phyloP scores from a whole-genome alignment of 2,888 invertebrate species.

The Ernsta delagoae region DNA sequence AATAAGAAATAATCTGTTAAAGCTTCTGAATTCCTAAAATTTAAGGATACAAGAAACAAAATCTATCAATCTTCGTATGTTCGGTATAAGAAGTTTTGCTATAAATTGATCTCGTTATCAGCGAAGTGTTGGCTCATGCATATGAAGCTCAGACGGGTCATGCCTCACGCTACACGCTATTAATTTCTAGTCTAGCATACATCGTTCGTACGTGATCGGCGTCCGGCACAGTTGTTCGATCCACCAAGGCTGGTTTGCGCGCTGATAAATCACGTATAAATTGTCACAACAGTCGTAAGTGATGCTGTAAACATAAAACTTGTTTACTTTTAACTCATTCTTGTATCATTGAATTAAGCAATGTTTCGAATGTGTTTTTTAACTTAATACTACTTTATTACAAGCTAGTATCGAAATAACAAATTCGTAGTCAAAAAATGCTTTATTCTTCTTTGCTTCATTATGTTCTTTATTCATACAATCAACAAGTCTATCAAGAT shows the following conservation, averaged over 20 bases:
- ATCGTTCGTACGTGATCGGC: constrained; percentile 32
- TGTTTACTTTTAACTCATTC: constrained; percentile 9
- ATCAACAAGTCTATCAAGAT: background rate
- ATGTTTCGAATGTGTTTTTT: background rate
- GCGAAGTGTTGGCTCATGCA: constrained; percentile 30
- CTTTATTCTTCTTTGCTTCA: background rate
- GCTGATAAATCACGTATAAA: constrained; percentile 48
- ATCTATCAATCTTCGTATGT: background rate
- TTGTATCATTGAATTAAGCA: background rate
- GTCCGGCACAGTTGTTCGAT: constrained; percentile 25
- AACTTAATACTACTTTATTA: too few species aligned
- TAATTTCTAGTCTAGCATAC: constrained; percentile 36
- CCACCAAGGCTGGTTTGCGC: constrained; percentile 39
- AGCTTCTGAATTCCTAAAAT: background rate
- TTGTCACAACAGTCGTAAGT: constrained; percentile 42
- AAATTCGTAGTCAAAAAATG: too few species aligned
- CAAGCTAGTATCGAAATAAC: too few species aligned
- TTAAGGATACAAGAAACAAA: background rate
- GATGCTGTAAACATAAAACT: constrained; percentile 35
- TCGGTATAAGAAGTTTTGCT: constrained; percentile 19
- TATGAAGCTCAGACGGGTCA: constrained; percentile 32
- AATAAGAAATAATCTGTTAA: background rate
- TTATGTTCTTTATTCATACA: background rate
- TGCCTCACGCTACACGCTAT: constrained; percentile 32
- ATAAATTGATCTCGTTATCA: constrained; percentile 18